A percentile compares a stretch with the other conserved stretches of the same genome.
Conservation (phyloP, 2,113 vertebrate genomes). For the Pandion haliaetus region DNA sequence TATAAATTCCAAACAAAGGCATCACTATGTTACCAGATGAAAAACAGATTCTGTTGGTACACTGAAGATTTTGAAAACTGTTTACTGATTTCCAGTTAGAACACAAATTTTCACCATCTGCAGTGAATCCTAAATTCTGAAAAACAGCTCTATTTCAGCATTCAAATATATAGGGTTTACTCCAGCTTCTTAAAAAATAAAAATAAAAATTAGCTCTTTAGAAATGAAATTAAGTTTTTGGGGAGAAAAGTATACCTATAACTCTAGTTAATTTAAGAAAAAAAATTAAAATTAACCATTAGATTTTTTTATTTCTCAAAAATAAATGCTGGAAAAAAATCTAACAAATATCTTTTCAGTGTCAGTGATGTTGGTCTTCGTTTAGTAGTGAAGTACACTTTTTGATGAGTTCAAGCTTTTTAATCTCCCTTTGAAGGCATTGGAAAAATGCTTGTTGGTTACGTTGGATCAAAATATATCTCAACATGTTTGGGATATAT, state of each 20-base stretch:
- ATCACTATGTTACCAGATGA: neutral
- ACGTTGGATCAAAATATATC: neutral
- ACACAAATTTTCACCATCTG: neutral
- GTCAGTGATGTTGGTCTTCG: neutral
- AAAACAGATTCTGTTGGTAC: neutral
- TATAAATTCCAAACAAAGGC: neutral
- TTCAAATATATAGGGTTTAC: neutral
- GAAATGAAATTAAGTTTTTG: neutral
- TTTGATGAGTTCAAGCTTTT: neutral
- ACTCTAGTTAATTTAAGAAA: neutral
- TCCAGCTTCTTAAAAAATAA: neutral
- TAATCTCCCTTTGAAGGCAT: neutral
- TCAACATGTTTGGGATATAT: neutral
- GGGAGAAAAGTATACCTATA: fast-evolving
- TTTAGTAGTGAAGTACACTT: neutral
- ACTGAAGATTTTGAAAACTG: neutral
- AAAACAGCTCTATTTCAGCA: neutral
- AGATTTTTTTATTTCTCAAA: neutral
- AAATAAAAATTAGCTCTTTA: neutral
- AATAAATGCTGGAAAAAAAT: neutral
- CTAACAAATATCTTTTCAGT: neutral
- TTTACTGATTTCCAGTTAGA: neutral
- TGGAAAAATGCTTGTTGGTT: neutral
- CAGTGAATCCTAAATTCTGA: neutral
- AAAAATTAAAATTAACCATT: neutral